Percentiles rank a stretch among this genome's conserved stretches.
Evolutionary conservation across 2,113 vertebrate species (phyloP).

Genomic region (Dromaius novaehollandiae): DNA sequence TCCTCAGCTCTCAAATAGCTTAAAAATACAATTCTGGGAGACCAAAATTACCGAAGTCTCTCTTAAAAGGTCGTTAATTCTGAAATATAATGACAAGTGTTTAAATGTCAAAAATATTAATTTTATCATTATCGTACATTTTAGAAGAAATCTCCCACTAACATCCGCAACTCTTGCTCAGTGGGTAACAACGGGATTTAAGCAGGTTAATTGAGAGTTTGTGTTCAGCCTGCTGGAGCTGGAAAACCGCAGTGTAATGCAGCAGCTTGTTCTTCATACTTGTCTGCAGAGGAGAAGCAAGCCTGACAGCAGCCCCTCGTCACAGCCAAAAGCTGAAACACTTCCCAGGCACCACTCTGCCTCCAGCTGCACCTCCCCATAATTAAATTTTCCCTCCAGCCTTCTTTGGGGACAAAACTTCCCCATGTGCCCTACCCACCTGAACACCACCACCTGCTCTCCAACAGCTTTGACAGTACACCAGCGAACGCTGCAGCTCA

Average conservation of each 20-base stretch:
- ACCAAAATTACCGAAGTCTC: neutral
- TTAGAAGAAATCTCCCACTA: neutral
- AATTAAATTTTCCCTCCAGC: neutral
- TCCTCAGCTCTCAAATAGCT: neutral
- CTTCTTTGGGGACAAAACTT: neutral
- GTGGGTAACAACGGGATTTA: neutral
- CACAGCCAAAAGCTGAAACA: neutral
- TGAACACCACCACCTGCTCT: neutral
- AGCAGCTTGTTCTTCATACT: neutral
- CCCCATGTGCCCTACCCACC: neutral
- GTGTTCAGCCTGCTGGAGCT: neutral
- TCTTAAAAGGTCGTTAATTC: constrained; percentile 21
- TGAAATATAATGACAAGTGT: constrained; percentile 9
- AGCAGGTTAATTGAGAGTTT: neutral
- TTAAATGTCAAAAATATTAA: constrained; percentile 39
- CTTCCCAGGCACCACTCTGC: neutral
- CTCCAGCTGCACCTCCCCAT: neutral
- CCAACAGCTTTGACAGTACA: neutral
- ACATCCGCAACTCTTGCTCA: neutral
- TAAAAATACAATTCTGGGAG: neutral
- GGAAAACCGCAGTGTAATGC: neutral
- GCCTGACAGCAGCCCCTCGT: neutral
- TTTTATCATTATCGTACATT: neutral
- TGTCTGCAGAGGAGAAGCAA: neutral
- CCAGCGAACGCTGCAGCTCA: neutral